phyloP scores from a whole-genome alignment of 2,797 vertebrate genomes.

The Labroides dimidiatus region DNA sequence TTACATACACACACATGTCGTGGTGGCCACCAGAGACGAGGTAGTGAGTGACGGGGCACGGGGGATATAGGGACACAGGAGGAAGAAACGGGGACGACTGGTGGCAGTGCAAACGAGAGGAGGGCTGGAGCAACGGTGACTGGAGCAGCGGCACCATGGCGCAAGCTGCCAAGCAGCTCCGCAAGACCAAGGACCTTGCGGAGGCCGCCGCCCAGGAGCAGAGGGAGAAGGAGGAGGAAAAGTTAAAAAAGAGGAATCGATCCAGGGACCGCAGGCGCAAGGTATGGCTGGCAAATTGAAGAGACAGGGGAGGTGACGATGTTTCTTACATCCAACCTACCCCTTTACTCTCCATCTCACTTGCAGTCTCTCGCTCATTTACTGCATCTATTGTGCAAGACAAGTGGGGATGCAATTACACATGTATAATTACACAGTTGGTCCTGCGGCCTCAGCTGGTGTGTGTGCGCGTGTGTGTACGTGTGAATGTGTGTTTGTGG shows the following conservation, averaged over 20 bases:
- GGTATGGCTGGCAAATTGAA: slow-evolving; percentile 80
- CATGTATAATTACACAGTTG: slow-evolving; percentile 64
- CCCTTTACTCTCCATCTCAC: slow-evolving; percentile 21
- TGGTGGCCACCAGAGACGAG: slow-evolving; percentile 67
- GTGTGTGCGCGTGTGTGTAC: slow-evolving; percentile 2
- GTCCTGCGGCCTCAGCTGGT: slow-evolving; percentile 62
- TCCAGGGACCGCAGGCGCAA: slow-evolving; percentile 96
- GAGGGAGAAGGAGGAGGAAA: slow-evolving; percentile 96
- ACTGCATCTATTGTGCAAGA: slow-evolving; percentile 48
- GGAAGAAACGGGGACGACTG: slow-evolving; percentile 58
- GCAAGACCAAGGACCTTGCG: slow-evolving; percentile 97
- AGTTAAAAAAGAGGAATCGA: slow-evolving; percentile 93
- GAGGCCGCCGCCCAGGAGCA: slow-evolving; percentile 95
- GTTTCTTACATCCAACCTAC: slow-evolving; percentile 33
- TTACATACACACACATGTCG: slow-evolving; percentile 64
- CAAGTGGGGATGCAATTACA: slow-evolving; percentile 50
- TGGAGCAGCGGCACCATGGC: slow-evolving; percentile 89
- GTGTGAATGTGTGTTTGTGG: slow-evolving; percentile 16
- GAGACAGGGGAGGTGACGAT: slow-evolving; percentile 48
- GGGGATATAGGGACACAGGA: slow-evolving; percentile 64
- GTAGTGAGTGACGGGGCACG: slow-evolving; percentile 58
- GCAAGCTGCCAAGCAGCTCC: slow-evolving; percentile 98
- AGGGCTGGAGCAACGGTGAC: slow-evolving; percentile 69
- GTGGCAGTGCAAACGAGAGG: slow-evolving; percentile 56
- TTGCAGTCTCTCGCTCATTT: slow-evolving; percentile 13